A percentile compares a stretch with the other conserved stretches of the same genome.
Conservation (phyloP, 2,113 vertebrate genomes). For the Rhea americana region DNA sequence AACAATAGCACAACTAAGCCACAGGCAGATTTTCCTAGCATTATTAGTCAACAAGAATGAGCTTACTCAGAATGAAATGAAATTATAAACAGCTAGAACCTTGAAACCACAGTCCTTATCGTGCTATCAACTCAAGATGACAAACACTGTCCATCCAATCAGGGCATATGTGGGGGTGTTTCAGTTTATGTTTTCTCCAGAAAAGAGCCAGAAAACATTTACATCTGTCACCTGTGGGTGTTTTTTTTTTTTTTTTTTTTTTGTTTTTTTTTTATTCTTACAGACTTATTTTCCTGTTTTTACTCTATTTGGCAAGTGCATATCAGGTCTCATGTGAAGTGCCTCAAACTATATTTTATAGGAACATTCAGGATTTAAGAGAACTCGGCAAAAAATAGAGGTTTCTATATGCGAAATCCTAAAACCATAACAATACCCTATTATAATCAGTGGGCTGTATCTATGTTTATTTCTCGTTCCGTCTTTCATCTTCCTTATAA, state of each 20-base stretch:
- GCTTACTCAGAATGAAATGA: neutral
- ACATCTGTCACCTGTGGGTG: neutral
- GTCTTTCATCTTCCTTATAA: neutral
- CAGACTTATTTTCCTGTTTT: neutral
- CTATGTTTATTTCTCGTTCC: neutral
- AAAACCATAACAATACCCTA: neutral
- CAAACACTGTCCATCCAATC: neutral
- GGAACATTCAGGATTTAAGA: neutral
- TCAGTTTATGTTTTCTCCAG: neutral
- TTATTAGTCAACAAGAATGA: neutral
- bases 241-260: too few species aligned
- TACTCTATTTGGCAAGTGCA: neutral
- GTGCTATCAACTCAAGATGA: neutral
- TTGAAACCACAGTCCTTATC: conserved; percentile 3
- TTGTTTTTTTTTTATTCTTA: neutral
- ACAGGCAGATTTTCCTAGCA: neutral
- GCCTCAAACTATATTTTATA: neutral
- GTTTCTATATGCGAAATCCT: neutral
- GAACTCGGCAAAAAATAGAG: neutral
- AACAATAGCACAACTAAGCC: neutral
- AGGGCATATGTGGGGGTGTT: neutral
- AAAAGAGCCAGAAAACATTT: neutral
- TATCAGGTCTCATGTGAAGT: neutral
- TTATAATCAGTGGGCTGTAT: neutral
- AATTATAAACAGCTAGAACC: neutral